phyloP scores from a whole-genome alignment of 2,888 invertebrate species.

The Pycnomerus fuliginosus region DNA sequence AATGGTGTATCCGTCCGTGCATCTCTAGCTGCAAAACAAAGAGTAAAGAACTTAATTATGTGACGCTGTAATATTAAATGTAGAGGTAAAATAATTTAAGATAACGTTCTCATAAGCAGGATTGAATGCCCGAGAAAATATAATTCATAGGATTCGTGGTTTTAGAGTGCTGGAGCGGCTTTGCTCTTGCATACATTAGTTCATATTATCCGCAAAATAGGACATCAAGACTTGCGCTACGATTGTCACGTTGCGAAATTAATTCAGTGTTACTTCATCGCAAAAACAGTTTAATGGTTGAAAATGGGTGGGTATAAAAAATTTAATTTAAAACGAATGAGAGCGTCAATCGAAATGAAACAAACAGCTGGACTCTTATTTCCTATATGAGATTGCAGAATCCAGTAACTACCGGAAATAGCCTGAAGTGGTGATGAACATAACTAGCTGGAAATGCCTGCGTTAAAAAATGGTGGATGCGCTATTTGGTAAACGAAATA shows the following conservation, averaged over 20 bases:
- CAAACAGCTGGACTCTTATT: conserved; percentile 24
- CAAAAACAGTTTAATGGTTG: too few relatives aligned
- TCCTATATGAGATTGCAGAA: conserved; percentile 27
- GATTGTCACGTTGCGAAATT: conserved; percentile 5
- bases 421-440: conserved; percentile 21
- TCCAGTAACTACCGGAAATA: conserved; percentile 22
- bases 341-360: conserved; percentile 17
- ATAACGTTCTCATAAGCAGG: too few relatives aligned
- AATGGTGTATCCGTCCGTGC: too few relatives aligned
- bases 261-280: too few relatives aligned
- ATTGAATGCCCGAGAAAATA: too few relatives aligned
- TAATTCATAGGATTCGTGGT: conserved; percentile 3
- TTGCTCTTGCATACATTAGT: conserved; percentile 4
- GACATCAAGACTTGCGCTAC: conserved; percentile 6
- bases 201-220: conserved; percentile 6
- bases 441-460: conserved; percentile 15
- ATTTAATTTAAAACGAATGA: too few relatives aligned
- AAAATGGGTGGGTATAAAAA: too few relatives aligned
- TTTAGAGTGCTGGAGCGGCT: conserved; percentile 1
- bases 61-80: too few relatives aligned
- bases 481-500: too few relatives aligned
- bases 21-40: too few relatives aligned
- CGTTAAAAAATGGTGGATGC: conserved; percentile 6
- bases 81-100: too few relatives aligned
- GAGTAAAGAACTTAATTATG: too few relatives aligned